These are phyloP conservation scores for Python bivittatus DNA, from an alignment of 2,113 vertebrate genomes.

Conservation along the genomic window DNA sequence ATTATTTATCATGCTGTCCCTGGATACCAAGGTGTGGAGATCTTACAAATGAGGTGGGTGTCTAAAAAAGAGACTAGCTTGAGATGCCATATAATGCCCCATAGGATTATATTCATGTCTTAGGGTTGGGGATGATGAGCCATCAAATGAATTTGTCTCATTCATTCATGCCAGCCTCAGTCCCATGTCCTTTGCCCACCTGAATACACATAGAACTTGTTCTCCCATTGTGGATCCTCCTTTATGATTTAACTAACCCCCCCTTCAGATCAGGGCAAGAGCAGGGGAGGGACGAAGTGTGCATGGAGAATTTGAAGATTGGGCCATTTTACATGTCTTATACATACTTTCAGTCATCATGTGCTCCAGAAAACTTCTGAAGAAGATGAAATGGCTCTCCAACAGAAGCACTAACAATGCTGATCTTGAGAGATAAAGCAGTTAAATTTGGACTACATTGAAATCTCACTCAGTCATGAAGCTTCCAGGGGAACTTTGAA, in stretches of 20 bases:
- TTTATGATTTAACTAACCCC: background rate
- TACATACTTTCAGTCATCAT: background rate
- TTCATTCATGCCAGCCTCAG: no score
- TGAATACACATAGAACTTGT: background rate
- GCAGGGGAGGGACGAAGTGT: background rate
- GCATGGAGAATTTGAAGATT: background rate
- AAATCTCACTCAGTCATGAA: background rate
- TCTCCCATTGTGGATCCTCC: background rate
- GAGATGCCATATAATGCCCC: background rate
- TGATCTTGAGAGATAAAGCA: no score
- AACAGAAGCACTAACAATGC: no score
- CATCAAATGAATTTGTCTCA: background rate
- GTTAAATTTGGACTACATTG: background rate
- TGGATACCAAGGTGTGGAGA: background rate
- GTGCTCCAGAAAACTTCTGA: background rate
- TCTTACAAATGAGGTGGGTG: background rate
- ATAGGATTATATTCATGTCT: background rate
- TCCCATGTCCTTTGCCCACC: background rate
- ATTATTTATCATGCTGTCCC: rapidly evolving
- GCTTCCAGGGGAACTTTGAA: background rate
- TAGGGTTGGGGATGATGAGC: background rate
- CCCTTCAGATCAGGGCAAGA: background rate
- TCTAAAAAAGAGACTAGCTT: background rate
- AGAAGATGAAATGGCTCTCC: no score
- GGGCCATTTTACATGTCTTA: background rate